Conservation (phyloP, 1,140 invertebrate species). For the Uloborus diversus region DNA sequence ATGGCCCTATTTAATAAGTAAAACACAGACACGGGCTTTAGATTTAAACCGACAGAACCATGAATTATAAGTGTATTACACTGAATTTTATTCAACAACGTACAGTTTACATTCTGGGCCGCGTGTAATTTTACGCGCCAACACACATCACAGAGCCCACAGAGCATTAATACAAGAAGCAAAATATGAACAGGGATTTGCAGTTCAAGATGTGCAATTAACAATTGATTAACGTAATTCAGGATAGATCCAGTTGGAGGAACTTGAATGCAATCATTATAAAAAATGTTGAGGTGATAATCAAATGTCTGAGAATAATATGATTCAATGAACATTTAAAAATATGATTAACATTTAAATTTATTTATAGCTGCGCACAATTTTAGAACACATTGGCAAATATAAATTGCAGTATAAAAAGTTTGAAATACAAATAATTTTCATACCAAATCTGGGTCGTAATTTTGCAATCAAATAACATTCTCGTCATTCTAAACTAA, state of each 20-base stretch:
- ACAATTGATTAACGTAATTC: not conserved
- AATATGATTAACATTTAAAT: not conserved
- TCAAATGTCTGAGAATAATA: not conserved
- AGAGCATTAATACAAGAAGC: constrained; percentile 49
- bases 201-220: not conserved
- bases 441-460: not conserved
- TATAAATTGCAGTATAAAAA: not conserved
- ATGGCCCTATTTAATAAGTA: too few species aligned
- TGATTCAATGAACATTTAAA: not conserved
- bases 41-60: too few species aligned
- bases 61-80: too few species aligned
- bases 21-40: too few species aligned
- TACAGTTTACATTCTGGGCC: constrained; percentile 51
- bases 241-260: not conserved
- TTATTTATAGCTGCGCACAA: not conserved
- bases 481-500: not conserved
- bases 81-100: constrained; percentile 46
- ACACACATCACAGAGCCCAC: constrained; percentile 52
- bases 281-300: not conserved
- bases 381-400: too few species aligned
- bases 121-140: constrained; percentile 26
- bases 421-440: not conserved
- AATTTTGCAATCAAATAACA: not conserved
- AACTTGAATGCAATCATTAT: constrained; percentile 11
- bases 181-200: not conserved